Base-by-base conservation (phyloP, 2,113 vertebrate species). In the Istiophorus platypterus region DNA sequence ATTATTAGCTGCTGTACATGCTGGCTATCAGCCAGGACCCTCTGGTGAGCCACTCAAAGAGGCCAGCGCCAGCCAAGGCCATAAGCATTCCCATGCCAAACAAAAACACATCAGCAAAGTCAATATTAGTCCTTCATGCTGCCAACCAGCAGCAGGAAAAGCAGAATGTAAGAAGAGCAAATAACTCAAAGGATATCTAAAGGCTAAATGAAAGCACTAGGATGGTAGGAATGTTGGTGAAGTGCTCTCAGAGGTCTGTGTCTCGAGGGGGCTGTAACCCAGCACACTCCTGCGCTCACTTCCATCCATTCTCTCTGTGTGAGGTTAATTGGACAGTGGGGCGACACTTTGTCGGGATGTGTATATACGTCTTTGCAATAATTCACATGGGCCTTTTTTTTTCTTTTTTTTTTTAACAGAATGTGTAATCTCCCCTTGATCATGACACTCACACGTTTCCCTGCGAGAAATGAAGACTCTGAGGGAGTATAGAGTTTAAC, bases 31-130 rank as follows among this genome's bases (percentile, higher is more conserved):
- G 86, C 91, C 91, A 92, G 81, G 57, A 58, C 54, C 52, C 76
- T 88, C 82, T 90, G 78, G 41, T 67, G 78, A 88, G 65, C 84
- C 78, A 79, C 88, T 89, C 82, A 80, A 82, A 85, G 84, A 71
- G 87, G 82, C 85, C 87, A 88, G 49, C 59, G 7, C 52, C 61
- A 84, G 74, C 74, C 67, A 84, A 78, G 75, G 78, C 84, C 78
- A 78, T 54, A 42, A 91, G 85, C 76, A 13, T 90, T 91, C 83
- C 80, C 88, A 90, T 91, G 88, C 85, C 72, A 86, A 88, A 91
- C 84, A 83, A 81, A 90, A 90, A 86, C 62, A 90, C 85, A 85
- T 84, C 90, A 80, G 84, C 31, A 91, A 85, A 90, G 92, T 93
- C 92, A 93, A 93, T 85, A 93, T 87, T 90, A 61, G 85, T 52